phyloP scores from a whole-genome alignment of 2,797 vertebrate genomes.

The Poecilia picta region DNA sequence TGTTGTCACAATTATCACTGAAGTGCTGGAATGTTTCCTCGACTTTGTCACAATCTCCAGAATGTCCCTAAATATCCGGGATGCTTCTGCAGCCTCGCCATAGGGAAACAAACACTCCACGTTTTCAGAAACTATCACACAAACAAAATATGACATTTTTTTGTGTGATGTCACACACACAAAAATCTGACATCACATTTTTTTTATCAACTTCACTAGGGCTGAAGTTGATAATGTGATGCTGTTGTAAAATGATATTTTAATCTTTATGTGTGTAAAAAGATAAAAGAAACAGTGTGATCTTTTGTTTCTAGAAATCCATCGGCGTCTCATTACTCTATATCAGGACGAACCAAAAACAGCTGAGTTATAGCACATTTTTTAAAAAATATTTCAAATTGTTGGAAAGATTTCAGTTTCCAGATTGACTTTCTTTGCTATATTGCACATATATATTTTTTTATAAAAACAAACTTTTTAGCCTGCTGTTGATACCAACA shows the following conservation, averaged over 20 bases:
- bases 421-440: not conserved
- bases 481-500: not conserved
- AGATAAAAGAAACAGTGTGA: not conserved
- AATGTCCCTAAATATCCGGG: not conserved
- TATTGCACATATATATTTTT: not conserved
- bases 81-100: not conserved
- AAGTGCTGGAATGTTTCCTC: not conserved
- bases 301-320: not conserved
- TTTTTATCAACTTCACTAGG: too few relatives aligned
- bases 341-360: not conserved
- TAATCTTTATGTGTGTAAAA: not conserved
- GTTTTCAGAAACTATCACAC: not conserved
- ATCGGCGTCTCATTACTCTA: not conserved
- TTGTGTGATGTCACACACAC: too few relatives aligned
- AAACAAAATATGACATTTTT: not conserved
- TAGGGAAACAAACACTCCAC: not conserved
- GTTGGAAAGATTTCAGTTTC: not conserved
- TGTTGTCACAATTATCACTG: constrained; percentile 2
- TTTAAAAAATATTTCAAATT: not conserved
- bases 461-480: not conserved
- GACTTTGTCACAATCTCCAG: not conserved
- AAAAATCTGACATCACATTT: too few relatives aligned
- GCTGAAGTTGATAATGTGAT: not conserved
- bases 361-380: not conserved
- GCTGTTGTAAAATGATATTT: not conserved